Percentiles rank a stretch among this genome's conserved stretches.
phyloP scores from a whole-genome alignment of 2,113 vertebrate genomes.

The Cyprinus carpio region DNA sequence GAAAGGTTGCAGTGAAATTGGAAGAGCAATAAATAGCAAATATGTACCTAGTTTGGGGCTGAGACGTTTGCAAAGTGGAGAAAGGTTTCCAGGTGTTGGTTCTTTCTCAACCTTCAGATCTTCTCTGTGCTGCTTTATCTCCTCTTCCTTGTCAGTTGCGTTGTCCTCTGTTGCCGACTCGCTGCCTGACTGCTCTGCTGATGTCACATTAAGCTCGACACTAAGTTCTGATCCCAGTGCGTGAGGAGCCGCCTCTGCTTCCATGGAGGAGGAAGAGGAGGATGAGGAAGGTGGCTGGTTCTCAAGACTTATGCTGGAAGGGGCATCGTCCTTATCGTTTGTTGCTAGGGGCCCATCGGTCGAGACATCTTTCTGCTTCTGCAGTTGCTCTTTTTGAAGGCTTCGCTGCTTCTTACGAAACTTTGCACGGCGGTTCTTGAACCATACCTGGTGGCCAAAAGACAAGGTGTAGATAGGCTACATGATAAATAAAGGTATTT shows the following conservation, averaged over 20 bases:
- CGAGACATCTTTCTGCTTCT: constrained; percentile 91
- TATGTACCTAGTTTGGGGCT: constrained; percentile 91
- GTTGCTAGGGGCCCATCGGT: constrained; percentile 77
- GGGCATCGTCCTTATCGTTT: constrained; percentile 70
- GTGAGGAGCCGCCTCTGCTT: constrained; percentile 74
- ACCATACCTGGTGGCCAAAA: constrained; percentile 86
- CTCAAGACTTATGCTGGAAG: constrained; percentile 71
- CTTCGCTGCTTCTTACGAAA: constrained; percentile 98
- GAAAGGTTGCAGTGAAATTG: neutral
- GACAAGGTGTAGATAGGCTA: neutral
- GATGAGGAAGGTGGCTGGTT: constrained; percentile 70
- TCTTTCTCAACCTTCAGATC: constrained; percentile 86
- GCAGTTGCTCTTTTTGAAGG: constrained; percentile 97
- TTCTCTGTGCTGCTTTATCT: constrained; percentile 79
- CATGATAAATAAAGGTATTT: neutral
- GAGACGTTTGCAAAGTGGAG: constrained; percentile 83
- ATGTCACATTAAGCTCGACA: constrained; percentile 87
- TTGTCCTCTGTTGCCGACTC: constrained; percentile 93
- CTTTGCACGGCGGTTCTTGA: constrained; percentile 97
- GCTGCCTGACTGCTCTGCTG: constrained; percentile 91
- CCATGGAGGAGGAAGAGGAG: constrained; percentile 70
- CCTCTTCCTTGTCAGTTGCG: constrained; percentile 84
- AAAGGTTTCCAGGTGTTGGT: constrained; percentile 76
- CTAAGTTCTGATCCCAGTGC: constrained; percentile 73
- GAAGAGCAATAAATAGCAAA: neutral